phyloP scores from a whole-genome alignment of 2,113 vertebrate genomes.

The rabbit (Oryctolagus cuniculus) region mOryCun1.1 NC_091440.1:41153501-41154000 shows the following conservation, averaged over 20 bases:
- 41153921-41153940: not conserved
- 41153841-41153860: not conserved
- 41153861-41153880: not conserved
- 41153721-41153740: not conserved
- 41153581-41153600: not conserved
- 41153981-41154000: not conserved
- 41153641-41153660: not conserved
- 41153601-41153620: not conserved
- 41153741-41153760: not conserved
- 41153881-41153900: not conserved
- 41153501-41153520: not conserved
- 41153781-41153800: not conserved
- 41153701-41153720: not conserved
- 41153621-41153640: not conserved
- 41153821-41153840: not conserved
- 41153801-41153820: not conserved
- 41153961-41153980: not conserved
- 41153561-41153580: not conserved
- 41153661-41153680: not conserved
- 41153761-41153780: not conserved
- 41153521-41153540: not conserved
- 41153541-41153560: constrained; percentile 33
- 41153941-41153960: not conserved
- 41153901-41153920: not conserved
- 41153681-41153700: not conserved